Evolutionary conservation across 2,888 invertebrate species (phyloP), one percentile per base, ranked within the genome.

Genomic region (Amiota communis): DNA sequence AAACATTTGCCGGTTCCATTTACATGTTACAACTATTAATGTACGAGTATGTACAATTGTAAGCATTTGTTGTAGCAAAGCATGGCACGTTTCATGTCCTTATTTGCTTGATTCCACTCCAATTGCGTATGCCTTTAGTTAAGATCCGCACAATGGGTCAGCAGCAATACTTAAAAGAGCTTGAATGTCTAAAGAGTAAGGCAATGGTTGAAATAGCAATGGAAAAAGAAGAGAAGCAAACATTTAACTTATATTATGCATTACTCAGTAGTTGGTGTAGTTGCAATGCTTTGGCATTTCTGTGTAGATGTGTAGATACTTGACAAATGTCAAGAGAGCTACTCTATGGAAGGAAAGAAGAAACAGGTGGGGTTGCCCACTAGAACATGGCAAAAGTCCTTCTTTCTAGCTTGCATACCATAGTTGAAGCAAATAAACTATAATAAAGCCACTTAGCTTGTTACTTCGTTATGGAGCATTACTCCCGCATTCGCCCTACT

Each of bases 171-270:
- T 53, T 53, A 53, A 11, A 15, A 15, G 53, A 13, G 53, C 13
- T 15, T 53, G 53, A 53, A 53, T 57, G 20, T 8, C 17, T 15
- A 20, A 57, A 57, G 15, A n/a, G 9, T 23, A 57, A 15, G 20
- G 57, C 57, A 57, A 10, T 15, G 10, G 20, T 9, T 8, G 20
- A 10, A 17, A 57, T 8, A 57, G 57, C 4, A n/a, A 20, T 17
- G 1, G 9, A 17, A n/a, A n/a, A 20, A 17, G 57, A 59, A 20
- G 10, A 17, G 12, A 17, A 59, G 17, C 59, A 80, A 82, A 80
- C 84, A 84, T 81, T 84, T 77, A 83, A 84, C 80, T 85, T 82
- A 83, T 84, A 85, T 82, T 84, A 83, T 83, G 83, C 84, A 82
- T 84, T 83, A 83, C 84, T 83, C 80, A 82, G 80, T 81, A 36